Conservation (phyloP, 2,113 vertebrate species). For the Butorides virescens region DNA sequence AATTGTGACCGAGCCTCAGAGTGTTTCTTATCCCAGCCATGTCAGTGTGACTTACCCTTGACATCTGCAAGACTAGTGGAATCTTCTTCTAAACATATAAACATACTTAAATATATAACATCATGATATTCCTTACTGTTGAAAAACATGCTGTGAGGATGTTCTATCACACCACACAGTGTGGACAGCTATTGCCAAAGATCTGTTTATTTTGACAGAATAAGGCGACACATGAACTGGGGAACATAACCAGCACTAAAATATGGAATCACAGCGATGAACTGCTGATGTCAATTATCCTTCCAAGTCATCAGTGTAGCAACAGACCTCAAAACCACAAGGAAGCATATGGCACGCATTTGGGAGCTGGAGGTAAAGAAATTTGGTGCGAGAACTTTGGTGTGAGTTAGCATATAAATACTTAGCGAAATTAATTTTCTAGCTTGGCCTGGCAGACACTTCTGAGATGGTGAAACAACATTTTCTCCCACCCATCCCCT, state of each 20-base stretch:
- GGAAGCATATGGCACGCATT: neutral
- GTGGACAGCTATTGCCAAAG: neutral
- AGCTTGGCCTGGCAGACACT: neutral
- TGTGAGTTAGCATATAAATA: neutral
- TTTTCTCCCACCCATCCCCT: neutral
- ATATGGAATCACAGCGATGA: neutral
- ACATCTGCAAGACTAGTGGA: slow-evolving; percentile 14
- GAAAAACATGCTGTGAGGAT: neutral
- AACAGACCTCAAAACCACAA: slow-evolving; percentile 3
- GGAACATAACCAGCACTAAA: neutral
- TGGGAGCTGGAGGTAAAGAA: neutral
- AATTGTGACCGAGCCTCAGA: neutral
- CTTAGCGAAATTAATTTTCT: neutral
- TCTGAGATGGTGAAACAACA: neutral
- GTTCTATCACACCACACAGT: neutral
- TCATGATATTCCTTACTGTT: neutral
- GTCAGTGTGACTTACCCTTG: neutral
- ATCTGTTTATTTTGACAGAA: neutral
- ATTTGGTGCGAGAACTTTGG: neutral
- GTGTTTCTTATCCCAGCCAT: neutral
- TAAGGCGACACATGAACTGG: neutral
- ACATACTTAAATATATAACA: neutral
- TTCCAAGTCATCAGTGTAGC: neutral
- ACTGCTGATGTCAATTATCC: neutral
- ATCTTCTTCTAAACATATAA: slow-evolving; percentile 9